phyloP scores from a whole-genome alignment of 2,113 vertebrate genomes.

The Sclerurus mexicanus region DNA sequence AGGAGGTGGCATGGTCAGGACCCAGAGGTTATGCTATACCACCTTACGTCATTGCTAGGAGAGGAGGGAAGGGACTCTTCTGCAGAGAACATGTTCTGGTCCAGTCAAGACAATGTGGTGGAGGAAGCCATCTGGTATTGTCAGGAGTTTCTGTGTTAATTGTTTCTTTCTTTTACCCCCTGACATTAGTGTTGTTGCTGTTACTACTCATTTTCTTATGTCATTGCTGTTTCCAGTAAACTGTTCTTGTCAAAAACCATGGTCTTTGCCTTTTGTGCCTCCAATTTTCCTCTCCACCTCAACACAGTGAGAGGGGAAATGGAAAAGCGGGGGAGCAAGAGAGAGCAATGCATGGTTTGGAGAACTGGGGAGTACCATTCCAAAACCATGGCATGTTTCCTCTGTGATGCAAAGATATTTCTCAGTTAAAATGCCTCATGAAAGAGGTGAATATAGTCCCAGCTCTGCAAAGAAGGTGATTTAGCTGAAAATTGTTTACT shows the following conservation, averaged over 20 bases:
- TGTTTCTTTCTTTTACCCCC: not conserved
- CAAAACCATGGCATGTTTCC: not conserved
- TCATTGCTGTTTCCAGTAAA: not conserved
- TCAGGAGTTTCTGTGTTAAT: not conserved
- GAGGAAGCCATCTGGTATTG: not conserved
- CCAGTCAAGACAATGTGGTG: not conserved
- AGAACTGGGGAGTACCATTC: not conserved
- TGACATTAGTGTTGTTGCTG: not conserved
- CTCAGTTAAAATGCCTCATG: not conserved
- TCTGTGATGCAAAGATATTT: not conserved
- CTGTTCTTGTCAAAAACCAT: not conserved
- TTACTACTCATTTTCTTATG: not conserved
- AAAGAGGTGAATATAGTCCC: not conserved
- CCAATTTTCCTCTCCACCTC: not conserved
- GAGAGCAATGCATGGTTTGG: not conserved
- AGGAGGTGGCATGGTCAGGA: not conserved
- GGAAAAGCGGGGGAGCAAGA: not conserved
- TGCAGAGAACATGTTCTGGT: not conserved
- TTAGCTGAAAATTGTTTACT: not conserved
- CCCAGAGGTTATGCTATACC: not conserved
- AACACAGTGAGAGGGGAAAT: not conserved
- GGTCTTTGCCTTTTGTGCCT: not conserved
- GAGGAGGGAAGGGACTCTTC: fast-evolving
- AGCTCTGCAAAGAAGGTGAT: not conserved
- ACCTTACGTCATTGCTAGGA: not conserved